These are phyloP conservation scores for Lasioglossum morio DNA, from an alignment of 2,888 invertebrate species.

Conservation along the genomic window DNA sequence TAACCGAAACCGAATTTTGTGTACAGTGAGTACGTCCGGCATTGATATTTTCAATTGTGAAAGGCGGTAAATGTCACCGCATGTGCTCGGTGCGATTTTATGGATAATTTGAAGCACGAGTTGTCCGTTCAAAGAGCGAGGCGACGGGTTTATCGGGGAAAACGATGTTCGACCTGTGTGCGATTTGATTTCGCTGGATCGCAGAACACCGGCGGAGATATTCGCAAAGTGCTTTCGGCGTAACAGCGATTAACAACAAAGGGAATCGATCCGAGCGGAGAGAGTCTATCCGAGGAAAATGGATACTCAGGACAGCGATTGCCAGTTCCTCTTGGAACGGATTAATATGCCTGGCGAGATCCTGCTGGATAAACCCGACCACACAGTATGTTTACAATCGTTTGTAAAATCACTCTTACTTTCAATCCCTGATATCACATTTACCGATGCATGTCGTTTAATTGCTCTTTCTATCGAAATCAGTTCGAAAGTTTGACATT, in stretches of 20 bases:
- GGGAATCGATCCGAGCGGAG: neutral
- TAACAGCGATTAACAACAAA: conserved; percentile 7
- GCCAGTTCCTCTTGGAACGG: conserved; percentile 53
- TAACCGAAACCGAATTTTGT: conserved; percentile 1
- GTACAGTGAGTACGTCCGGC: neutral
- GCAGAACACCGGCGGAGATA: neutral
- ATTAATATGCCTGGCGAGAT: conserved; percentile 30
- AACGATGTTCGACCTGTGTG: neutral
- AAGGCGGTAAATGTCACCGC: conserved; percentile 37
- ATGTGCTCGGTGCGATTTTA: neutral
- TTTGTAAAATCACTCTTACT: neutral
- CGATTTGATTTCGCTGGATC: neutral
- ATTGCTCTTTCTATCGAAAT: neutral
- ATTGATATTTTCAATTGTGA: neutral
- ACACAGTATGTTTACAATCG: conserved; percentile 35
- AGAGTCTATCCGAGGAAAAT: conserved; percentile 18
- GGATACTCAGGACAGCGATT: conserved; percentile 1
- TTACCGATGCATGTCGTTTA: neutral
- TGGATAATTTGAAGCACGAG: neutral
- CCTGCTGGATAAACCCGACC: conserved; percentile 37
- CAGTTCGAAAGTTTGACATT: neutral
- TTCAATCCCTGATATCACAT: fast-evolving
- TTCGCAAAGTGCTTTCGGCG: neutral
- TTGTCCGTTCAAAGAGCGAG: neutral
- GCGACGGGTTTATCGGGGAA: neutral